Base-by-base conservation (phyloP, 1,140 invertebrate species). In the Charaxes varanes region DNA sequence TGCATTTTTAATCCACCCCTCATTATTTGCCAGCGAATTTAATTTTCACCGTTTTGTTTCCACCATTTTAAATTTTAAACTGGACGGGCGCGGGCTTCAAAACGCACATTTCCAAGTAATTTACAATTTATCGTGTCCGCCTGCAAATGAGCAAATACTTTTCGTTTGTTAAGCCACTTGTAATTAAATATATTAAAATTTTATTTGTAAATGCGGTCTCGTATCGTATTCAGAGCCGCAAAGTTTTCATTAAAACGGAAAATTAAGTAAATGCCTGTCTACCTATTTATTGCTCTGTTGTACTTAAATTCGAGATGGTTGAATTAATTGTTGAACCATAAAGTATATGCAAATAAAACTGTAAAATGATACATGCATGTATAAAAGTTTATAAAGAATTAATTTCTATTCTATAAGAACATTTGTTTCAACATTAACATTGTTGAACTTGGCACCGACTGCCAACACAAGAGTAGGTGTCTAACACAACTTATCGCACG, bases 1-100 rank as follows among this genome's bases (percentile, higher is more conserved):
- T 82, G 78, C 71, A 82, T 82, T 82, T 82, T 82, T 82, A 82
- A 82, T 82, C 64, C 62, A 41, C 53, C 63, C 64, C 77, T 81
- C 72, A 82, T 82, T 82, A 82, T 78, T 81, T 79, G 70, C 67
- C 68, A 34, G 72, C 67, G 70, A 81, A 77, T 73, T 79, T 73
- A 69, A 69, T 70, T 78, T 70, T 57, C 66, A 72, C 62, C 63
- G 73, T 65, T 69, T 65, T n/a, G n/a, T n/a, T 66, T 62, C 46
- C 51, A 63, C 55, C 66, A 65, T 71, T 81, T 79, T 71, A 81
- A 77, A 77, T 63, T 71, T 74, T 73, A 73, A 77, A 67, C 56
- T 46, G 47, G 53, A 32, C 56, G 34, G 53, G n/a, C n/a, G n/a
- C n/a, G n/a, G 36, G 44, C 66, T 64, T 56, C 72, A 76, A 77